Conservation (phyloP, 2,888 invertebrate genomes). For the Deilephila elpenor region DNA sequence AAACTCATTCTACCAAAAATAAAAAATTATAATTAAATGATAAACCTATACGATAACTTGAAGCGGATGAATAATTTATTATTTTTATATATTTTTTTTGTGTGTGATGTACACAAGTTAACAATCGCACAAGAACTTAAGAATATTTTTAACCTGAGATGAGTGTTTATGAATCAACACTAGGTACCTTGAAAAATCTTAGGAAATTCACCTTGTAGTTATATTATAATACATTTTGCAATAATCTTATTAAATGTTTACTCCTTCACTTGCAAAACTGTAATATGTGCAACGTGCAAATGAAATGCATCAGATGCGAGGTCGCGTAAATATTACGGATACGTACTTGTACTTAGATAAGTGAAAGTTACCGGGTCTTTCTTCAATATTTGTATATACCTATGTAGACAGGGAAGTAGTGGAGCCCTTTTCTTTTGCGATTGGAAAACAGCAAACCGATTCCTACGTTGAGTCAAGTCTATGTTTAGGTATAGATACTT, state of each 20-base stretch:
- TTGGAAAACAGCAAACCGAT: neutral
- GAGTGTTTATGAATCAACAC: too few relatives aligned
- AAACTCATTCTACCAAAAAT: too few relatives aligned
- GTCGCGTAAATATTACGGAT: conserved; percentile 24
- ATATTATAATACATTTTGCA: neutral
- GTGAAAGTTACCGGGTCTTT: conserved; percentile 17
- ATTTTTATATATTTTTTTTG: too few relatives aligned
- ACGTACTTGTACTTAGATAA: conserved; percentile 21
- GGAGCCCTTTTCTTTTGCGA: neutral
- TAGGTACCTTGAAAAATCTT: neutral
- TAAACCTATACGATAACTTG: too few relatives aligned
- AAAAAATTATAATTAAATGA: too few relatives aligned
- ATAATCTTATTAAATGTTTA: conserved; percentile 7
- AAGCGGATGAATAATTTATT: too few relatives aligned
- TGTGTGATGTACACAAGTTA: too few relatives aligned
- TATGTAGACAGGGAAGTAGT: neutral
- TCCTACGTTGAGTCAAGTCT: too few relatives aligned
- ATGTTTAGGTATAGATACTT: too few relatives aligned
- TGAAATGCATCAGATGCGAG: conserved; percentile 31
- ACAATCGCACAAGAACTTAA: too few relatives aligned
- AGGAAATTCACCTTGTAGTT: neutral
- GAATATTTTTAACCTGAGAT: too few relatives aligned
- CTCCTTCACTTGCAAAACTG: conserved; percentile 32
- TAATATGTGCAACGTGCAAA: conserved; percentile 19
- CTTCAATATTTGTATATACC: conserved; percentile 4